Base-by-base conservation (phyloP, 2,113 vertebrate species). In the Indicator indicator region DNA sequence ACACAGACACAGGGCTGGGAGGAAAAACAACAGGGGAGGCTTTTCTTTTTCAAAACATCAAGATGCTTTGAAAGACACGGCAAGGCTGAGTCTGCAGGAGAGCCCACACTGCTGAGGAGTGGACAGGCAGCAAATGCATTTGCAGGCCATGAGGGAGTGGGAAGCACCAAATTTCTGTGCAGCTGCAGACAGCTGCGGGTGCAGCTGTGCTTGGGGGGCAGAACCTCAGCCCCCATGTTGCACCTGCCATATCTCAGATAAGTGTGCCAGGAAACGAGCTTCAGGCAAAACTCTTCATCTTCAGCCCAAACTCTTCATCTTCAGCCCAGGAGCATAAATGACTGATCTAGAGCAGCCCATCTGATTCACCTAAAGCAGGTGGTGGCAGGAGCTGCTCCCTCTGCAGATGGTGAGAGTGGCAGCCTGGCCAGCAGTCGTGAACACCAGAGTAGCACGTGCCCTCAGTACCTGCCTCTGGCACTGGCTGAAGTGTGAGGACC, bases 361-460 rank as follows among this genome's bases (percentile, higher is more conserved):
- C 62, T 78, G 65, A 52, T 50, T 30, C 13, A 40, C 83, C 91
- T 58, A 54, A 17, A 4, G 9, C 0, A 0, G 33, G 24, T 0
- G 4, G 44, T 30, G 42, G 28, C 56, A 20, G 38, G 28, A 52
- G 64, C n/a, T 72, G 77, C 36, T 86, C 64, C 2, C 0, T 6
- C 56, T 50, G 70, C 82, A 13, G 81, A 3, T 3, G 13, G 13
- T 0, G 2, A 67, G 33, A 16, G 56, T 0, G 6, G 55, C 30
- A 60, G 48, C 67, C 36, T 28, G 28, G 32, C 7, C 2, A 0
- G 4, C 1, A 0, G 11, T 8, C 40, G 2, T 6, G 44, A 59
- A 9, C 3, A 1, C 19, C 21, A 3, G 33, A 9, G 30, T 6
- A 24, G 52, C 60, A 32, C 2, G 0, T 32, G 18, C 1, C 16